Evolutionary conservation across 2,113 vertebrate genomes (phyloP), one percentile per base, ranked within the genome.

Genomic region (Hemichromis elongatus): DNA sequence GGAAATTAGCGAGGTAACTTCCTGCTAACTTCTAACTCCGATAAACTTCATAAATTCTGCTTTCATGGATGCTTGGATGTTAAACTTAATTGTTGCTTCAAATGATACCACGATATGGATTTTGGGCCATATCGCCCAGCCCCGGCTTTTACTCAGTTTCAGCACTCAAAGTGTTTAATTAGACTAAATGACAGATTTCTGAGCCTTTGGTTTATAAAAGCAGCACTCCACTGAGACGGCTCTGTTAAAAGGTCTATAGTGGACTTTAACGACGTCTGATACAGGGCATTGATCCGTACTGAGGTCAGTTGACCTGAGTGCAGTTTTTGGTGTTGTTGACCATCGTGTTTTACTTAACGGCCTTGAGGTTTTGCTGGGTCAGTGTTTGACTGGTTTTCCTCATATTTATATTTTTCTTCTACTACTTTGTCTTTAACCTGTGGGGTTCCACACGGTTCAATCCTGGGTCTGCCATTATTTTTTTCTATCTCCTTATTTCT

Each of bases 201-300:
- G n/a, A n/a, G n/a, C n/a, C n/a, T n/a, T n/a, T n/a, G 35, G 61
- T 40, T 66, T 68, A 14, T 12, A 24, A 40, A 68, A 68, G 61
- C 35, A 68, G 35, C 35, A 68, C 61, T 68, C 4, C 35, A 40
- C 35, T 21, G 35, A 24, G n/a, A 68, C 61, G 40, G 61, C 61
- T 40, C 61, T 40, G 33, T 68, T 66, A 40, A 66, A 40, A 40
- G 19, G 19, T 66, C 19, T 13, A 2, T 14, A 14, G 40, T 14
- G 61, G 40, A 14, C 35, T 66, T 66, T 21, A 5, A 19, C 2
- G 18, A n/a, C 19, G n/a, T 40, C 19, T 37, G 3, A 66, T 0
- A 8, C 3, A 2, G 7, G n/a, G 0, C 19, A 24, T 14, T 68
- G 14, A 2, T 5, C 2, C 1, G 6, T 37, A 63, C 9, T 56